phyloP scores from a whole-genome alignment of 2,888 invertebrate species.

The Elegia similella region DNA sequence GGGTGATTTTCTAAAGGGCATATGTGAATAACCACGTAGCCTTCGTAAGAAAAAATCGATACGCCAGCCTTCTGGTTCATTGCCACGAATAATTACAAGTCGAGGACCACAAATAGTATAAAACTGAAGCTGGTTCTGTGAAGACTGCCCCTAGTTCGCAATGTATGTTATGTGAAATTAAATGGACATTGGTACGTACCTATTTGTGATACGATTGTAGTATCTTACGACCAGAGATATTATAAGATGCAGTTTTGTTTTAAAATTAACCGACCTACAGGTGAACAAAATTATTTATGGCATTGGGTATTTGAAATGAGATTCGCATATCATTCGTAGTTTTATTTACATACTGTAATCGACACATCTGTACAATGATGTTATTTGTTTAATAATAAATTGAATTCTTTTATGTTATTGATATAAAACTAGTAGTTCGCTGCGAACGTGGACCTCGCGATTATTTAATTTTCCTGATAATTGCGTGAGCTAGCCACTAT shows the following conservation, averaged over 20 bases:
- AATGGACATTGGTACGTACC: neutral
- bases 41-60: conserved; percentile 45
- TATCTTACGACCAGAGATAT: neutral
- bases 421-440: too few species aligned
- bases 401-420: too few species aligned
- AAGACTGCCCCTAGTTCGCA: conserved; percentile 19
- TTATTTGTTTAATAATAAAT: too few species aligned
- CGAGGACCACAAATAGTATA: conserved; percentile 48
- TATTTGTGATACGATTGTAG: conserved; percentile 2
- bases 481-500: too few species aligned
- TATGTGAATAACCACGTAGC: conserved; percentile 66
- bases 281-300: neutral
- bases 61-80: conserved; percentile 50
- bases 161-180: conserved; percentile 26
- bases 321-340: too few species aligned
- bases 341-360: too few species aligned
- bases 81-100: conserved; percentile 64
- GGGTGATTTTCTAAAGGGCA: conserved; percentile 69
- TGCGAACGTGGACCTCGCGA: too few species aligned
- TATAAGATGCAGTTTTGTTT: neutral
- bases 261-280: neutral
- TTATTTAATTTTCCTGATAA: too few species aligned
- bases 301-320: too few species aligned
- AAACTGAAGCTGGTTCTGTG: conserved; percentile 40
- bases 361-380: too few species aligned